Evolutionary conservation across 2,888 invertebrate genomes (phyloP), one percentile per base, ranked within the genome.

Genomic region (Melinopterus prodromus): DNA sequence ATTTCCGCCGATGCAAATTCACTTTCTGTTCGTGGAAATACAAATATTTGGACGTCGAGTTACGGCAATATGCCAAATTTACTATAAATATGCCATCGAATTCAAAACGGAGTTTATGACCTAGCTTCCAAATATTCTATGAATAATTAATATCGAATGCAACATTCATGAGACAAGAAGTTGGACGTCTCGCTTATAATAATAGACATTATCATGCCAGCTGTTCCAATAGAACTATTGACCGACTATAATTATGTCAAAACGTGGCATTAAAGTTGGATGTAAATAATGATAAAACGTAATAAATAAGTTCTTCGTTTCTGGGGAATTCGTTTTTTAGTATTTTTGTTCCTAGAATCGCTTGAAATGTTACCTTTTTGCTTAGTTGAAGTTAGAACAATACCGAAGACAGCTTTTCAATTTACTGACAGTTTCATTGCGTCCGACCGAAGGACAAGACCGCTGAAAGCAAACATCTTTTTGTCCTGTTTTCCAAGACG

Each of bases 351-450:
- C 26, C 3, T 26, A 26, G 26, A 26, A 26, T 26, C 1, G 26
- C 26, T 26, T 26, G 26, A 26, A 26, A 26, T 26, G 1, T 26
- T 26, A 26, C 1, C 26, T 1, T 7, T 53, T 53, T 53, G 12
- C 5, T 1, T 12, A 53, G 7, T 12, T 1, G 53, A 4, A 7
- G 9, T 53, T 3, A 53, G 12, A n/a, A 53, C 53, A 53, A 53
- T 12, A 53, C 53, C 53, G 53, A 53, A 9, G 74, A 74, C 26
- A 74, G 35, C 36, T 36, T 74, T 74, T 74, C 74, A 74, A 74
- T 74, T 26, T 74, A 74, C 35, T 36, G 26, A 74, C 74, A 74
- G 74, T 74, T 74, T 74, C 35, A 74, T 35, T 74, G 74, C 74
- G 26, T 74, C n/a, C 12, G 6, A 16, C 71, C 71, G 0, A 36